Conservation (phyloP, 2,797 vertebrate genomes). For the Enteromius afrohamiltoni region DNA sequence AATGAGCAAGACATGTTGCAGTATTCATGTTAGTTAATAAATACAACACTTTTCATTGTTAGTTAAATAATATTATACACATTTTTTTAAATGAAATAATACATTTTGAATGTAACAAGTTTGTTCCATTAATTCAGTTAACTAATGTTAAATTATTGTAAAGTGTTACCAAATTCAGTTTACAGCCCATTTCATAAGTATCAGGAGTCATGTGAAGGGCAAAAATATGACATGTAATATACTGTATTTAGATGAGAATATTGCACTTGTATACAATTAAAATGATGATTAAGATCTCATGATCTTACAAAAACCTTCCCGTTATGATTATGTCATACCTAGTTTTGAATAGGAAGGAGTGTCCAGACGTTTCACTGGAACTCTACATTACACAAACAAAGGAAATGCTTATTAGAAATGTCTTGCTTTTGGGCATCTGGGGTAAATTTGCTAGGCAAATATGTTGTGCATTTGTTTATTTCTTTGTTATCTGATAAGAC, state of each 20-base stretch:
- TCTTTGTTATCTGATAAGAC: conserved; percentile 26
- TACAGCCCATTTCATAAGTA: not conserved
- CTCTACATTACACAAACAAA: conserved; percentile 24
- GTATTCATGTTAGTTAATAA: not conserved
- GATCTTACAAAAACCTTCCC: not conserved
- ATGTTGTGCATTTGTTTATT: conserved; percentile 35
- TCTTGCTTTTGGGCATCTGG: not conserved
- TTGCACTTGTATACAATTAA: not conserved
- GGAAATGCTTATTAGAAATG: conserved; percentile 1
- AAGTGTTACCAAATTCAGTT: conserved; percentile 1
- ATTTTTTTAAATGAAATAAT: not conserved
- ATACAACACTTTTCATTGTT: not conserved
- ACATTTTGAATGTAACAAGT: not conserved
- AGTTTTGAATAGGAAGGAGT: not conserved
- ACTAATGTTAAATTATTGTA: conserved; percentile 8
- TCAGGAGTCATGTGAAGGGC: not conserved
- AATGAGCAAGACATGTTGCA: not conserved
- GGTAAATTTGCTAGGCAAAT: conserved; percentile 38
- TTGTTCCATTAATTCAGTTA: not conserved
- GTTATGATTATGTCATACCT: not conserved
- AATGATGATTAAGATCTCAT: not conserved
- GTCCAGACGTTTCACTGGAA: not conserved
- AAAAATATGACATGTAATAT: conserved; percentile 34
- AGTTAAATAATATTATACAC: not conserved
- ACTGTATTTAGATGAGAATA: not conserved